These are phyloP conservation scores for Bergia puertoricense DNA, from an alignment of 92 coral and sea anemone genomes.

Conservation along the genomic window DNA sequence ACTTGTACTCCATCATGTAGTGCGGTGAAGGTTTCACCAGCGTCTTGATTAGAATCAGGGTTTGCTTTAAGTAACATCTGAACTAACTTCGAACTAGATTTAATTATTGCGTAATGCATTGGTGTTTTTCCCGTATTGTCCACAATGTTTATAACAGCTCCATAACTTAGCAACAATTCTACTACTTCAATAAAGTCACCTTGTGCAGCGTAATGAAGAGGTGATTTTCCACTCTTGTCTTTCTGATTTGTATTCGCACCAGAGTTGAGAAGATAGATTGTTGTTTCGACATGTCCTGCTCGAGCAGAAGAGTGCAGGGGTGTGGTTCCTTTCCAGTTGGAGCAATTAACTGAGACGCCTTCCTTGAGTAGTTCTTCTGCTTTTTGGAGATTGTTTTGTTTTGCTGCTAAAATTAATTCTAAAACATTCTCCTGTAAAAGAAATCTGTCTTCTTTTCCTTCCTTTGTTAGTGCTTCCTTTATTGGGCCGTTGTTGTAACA, in stretches of 20 bases:
- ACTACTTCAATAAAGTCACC: neutral
- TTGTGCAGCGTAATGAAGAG: constrained; percentile 19
- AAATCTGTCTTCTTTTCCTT: neutral
- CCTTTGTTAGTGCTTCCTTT: neutral
- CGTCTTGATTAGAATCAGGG: too few species aligned
- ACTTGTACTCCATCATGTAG: neutral
- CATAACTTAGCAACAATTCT: neutral
- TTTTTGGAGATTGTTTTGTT: neutral
- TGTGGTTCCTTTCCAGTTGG: constrained; percentile 16
- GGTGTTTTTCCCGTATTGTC: neutral
- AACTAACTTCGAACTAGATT: neutral
- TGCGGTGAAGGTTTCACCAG: neutral
- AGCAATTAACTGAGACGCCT: constrained; percentile 9
- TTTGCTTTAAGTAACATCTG: neutral
- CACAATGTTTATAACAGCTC: neutral
- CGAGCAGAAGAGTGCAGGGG: constrained; percentile 23
- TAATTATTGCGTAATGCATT: neutral
- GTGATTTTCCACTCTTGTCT: constrained; percentile 21
- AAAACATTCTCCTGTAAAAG: neutral
- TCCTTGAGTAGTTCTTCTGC: neutral
- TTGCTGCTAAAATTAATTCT: constrained; percentile 3
- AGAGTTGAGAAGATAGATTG: neutral
- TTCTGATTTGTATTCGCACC: constrained; percentile 3
- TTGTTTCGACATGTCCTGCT: constrained; percentile 9
- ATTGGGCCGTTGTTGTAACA: neutral